A percentile compares a stretch with the other conserved stretches of the same genome.
phyloP scores from a whole-genome alignment of 1,140 invertebrate species.

The Drosophila serrata region DNA sequence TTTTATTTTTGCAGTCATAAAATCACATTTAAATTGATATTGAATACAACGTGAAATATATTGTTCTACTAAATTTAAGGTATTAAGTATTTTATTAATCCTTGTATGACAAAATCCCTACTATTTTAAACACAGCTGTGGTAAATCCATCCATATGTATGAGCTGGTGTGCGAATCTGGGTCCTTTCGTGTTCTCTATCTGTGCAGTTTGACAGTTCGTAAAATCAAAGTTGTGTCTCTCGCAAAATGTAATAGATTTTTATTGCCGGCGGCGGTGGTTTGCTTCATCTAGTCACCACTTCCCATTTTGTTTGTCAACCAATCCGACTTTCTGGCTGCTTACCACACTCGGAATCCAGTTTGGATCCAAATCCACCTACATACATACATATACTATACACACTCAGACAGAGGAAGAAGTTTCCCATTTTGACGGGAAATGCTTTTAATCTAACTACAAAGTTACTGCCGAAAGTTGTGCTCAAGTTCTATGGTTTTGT shows the following conservation, averaged over 20 bases:
- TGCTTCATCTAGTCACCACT: conserved; percentile 58
- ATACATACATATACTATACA: not conserved
- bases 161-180: conserved; percentile 27
- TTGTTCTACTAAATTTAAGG: not conserved
- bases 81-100: not conserved
- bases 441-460: conserved; percentile 78
- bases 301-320: conserved; percentile 46
- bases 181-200: conserved; percentile 27
- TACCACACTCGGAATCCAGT: conserved; percentile 26
- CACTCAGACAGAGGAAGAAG: conserved; percentile 21
- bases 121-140: not conserved
- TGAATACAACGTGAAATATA: no score
- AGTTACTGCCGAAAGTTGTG: conserved; percentile 57
- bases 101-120: no score
- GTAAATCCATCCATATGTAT: conserved; percentile 12
- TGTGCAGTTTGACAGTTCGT: conserved; percentile 68
- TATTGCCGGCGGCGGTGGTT: conserved; percentile 62
- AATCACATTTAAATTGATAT: not conserved
- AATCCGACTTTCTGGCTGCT: conserved; percentile 60
- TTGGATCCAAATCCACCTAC: conserved; percentile 8
- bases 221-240: conserved; percentile 78
- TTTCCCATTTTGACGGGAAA: conserved; percentile 61
- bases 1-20: not conserved
- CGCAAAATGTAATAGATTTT: conserved; percentile 70
- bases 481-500: conserved; percentile 41